These are phyloP conservation scores for Balaeniceps rex DNA, from an alignment of 2,113 vertebrate species.

Conservation along the genomic window DNA sequence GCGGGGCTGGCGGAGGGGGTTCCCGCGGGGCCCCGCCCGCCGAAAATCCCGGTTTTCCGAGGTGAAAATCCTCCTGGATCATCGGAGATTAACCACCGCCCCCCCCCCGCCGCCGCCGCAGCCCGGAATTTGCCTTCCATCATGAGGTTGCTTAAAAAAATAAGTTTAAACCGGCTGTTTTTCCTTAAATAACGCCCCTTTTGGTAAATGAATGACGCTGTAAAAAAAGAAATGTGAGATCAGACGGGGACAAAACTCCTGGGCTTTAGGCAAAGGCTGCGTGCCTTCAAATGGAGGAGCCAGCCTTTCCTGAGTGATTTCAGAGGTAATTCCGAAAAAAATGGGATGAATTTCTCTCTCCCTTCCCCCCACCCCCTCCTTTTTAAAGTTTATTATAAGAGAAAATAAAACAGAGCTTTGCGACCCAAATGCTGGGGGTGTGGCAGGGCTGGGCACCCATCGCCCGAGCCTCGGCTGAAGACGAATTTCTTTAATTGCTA, in stretches of 20 bases:
- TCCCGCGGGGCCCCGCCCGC: too few species aligned
- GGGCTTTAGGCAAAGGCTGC: neutral
- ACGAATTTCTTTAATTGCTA: neutral
- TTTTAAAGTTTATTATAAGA: neutral
- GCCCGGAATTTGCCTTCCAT: neutral
- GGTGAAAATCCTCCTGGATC: neutral
- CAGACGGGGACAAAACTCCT: neutral
- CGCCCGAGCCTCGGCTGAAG: neutral
- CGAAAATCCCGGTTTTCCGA: neutral
- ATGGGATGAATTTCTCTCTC: neutral
- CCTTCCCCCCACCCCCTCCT: neutral
- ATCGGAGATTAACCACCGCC: neutral
- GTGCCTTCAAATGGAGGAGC: neutral
- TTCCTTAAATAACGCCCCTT: neutral
- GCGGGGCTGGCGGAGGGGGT: neutral
- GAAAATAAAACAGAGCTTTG: neutral
- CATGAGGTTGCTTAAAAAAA: neutral
- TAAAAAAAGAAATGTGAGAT: neutral
- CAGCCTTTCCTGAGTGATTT: neutral
- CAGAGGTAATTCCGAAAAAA: neutral
- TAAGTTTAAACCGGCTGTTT: neutral
- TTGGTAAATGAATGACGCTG: neutral
- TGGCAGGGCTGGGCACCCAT: rapidly evolving
- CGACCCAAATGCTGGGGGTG: neutral
- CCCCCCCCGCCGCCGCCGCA: neutral